These are phyloP conservation scores for Coregonus sp. DNA, from an alignment of 2,797 vertebrate species.

Conservation along the genomic window DNA sequence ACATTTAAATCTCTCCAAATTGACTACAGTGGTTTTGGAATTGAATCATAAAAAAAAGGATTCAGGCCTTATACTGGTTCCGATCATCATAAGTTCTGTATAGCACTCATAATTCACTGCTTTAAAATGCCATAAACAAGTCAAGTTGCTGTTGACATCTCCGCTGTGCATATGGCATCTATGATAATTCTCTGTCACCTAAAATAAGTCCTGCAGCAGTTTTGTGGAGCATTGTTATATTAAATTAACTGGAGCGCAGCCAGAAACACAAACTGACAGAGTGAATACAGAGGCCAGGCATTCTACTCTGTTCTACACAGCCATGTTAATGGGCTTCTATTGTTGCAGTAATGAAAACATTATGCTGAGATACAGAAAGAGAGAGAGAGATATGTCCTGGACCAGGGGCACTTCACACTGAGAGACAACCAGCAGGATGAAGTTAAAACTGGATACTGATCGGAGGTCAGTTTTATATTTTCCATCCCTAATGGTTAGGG, in stretches of 20 bases:
- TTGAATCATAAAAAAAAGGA: slow-evolving; percentile 79
- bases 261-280: slow-evolving; percentile 77
- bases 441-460: not conserved
- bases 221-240: slow-evolving; percentile 82
- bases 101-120: slow-evolving; percentile 72
- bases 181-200: slow-evolving; percentile 80
- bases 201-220: slow-evolving; percentile 73
- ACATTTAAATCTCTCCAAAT: slow-evolving; percentile 70
- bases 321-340: slow-evolving; percentile 81
- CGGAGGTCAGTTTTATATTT: not conserved
- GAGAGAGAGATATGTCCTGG: too few species aligned
- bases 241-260: slow-evolving; percentile 84
- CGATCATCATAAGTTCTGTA: slow-evolving; percentile 77
- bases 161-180: slow-evolving; percentile 80
- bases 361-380: slow-evolving; percentile 68
- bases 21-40: slow-evolving; percentile 75
- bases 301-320: slow-evolving; percentile 74
- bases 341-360: slow-evolving; percentile 83
- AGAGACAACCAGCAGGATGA: not conserved
- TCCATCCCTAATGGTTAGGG: not conserved
- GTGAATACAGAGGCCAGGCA: slow-evolving; percentile 70
- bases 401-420: not conserved
- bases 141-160: slow-evolving; percentile 80
- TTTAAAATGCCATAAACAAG: slow-evolving; percentile 82
- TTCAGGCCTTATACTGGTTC: slow-evolving; percentile 74